A percentile compares a stretch with the other conserved stretches of the same genome.
Conservation (phyloP, 2,113 vertebrate genomes). For the Aptenodytes forsteri region DNA sequence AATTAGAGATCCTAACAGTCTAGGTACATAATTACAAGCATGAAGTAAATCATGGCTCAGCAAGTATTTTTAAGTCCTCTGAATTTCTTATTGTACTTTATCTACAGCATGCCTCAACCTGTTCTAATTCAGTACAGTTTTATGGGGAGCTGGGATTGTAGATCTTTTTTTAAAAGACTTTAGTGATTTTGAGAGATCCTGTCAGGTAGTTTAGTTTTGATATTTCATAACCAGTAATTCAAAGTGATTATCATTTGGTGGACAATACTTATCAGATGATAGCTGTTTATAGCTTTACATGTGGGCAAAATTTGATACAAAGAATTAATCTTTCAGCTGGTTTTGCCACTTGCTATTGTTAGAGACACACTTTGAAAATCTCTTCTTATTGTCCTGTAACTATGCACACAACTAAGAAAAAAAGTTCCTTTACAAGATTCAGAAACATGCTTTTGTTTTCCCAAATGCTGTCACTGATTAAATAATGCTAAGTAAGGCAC, state of each 20-base stretch:
- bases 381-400: neutral
- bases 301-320: neutral
- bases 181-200: neutral
- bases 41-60: neutral
- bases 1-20: neutral
- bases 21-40: neutral
- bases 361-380: neutral
- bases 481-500: neutral
- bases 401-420: neutral
- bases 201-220: neutral
- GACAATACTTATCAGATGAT: neutral
- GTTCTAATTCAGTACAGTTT: neutral
- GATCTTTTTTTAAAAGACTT: neutral
- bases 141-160: neutral
- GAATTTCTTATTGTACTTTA: neutral
- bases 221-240: neutral
- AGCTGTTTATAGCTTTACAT: neutral
- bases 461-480: neutral
- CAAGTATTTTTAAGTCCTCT: neutral
- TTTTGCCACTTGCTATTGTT: neutral
- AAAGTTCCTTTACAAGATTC: neutral
- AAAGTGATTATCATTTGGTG: neutral
- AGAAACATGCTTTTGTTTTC: neutral
- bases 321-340: neutral
- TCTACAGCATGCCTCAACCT: neutral